phyloP scores from a whole-genome alignment of 2,113 vertebrate genomes.

The Boulengeromyrus knoepffleri region DNA sequence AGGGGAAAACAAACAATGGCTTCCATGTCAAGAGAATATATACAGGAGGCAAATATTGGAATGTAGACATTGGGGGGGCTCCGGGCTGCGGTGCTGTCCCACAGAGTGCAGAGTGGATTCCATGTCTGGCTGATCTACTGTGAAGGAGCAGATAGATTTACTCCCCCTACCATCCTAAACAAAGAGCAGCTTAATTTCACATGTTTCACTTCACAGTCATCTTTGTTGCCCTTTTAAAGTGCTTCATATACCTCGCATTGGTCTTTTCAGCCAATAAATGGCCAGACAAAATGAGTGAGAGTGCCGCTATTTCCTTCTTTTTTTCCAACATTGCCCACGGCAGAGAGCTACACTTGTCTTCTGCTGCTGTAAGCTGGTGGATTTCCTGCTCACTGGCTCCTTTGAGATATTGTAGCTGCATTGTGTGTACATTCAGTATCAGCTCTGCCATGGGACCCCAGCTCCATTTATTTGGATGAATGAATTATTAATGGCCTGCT shows the following conservation, averaged over 20 bases:
- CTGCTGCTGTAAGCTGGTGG: conserved; percentile 37
- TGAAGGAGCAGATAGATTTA: conserved; percentile 31
- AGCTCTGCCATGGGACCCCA: conserved; percentile 39
- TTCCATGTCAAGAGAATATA: not conserved
- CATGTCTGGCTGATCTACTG: conserved; percentile 23
- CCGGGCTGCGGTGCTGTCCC: not conserved
- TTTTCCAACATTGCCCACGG: conserved; percentile 38
- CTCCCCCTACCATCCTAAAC: conserved; percentile 15
- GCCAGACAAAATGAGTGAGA: not conserved
- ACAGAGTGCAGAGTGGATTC: conserved; percentile 16
- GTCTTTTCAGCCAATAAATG: conserved; percentile 24
- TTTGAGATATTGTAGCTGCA: conserved; percentile 39
- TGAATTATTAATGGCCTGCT: conserved; percentile 56
- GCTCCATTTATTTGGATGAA: conserved; percentile 48
- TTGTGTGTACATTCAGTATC: conserved; percentile 44
- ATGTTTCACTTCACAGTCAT: conserved; percentile 26
- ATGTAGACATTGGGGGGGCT: not conserved
- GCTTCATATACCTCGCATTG: conserved; percentile 26
- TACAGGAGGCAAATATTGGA: not conserved
- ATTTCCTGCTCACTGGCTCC: conserved; percentile 26
- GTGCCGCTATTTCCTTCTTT: not conserved
- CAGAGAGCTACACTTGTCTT: conserved; percentile 37
- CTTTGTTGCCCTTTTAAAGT: conserved; percentile 27
- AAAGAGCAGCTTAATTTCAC: conserved; percentile 26
- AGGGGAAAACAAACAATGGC: not conserved